Percentiles rank a stretch among this genome's conserved stretches.
Conservation (phyloP, 2,113 vertebrate species). For the Pelobates fuscus region DNA sequence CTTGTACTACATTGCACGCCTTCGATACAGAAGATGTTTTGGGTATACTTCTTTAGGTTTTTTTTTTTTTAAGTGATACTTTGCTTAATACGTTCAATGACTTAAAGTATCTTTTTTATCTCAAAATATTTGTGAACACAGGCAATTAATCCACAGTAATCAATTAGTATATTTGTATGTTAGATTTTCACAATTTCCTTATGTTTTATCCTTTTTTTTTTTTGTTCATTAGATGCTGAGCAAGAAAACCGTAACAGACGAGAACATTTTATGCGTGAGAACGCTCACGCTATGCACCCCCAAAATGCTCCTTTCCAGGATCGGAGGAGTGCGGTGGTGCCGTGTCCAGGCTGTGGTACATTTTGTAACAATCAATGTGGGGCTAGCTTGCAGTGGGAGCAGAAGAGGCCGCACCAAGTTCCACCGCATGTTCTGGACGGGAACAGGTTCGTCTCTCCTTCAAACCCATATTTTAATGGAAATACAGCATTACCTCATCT, state of each 20-base stretch:
- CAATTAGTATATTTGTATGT: too few relatives aligned
- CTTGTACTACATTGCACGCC: too few relatives aligned
- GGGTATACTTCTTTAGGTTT: too few relatives aligned
- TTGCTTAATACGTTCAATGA: too few relatives aligned
- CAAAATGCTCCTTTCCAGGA: slow-evolving; percentile 1
- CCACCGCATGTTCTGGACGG: neutral
- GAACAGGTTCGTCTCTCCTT: slow-evolving; percentile 20
- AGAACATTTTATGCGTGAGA: neutral
- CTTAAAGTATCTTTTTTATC: too few relatives aligned
- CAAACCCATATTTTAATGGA: slow-evolving; percentile 27
- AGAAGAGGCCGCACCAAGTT: slow-evolving; percentile 16
- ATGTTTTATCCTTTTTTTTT: slow-evolving; percentile 1
- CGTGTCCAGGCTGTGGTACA: slow-evolving; percentile 12
- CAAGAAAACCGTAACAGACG: neutral
- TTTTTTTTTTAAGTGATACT: too few relatives aligned
- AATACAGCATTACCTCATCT: neutral
- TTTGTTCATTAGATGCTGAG: neutral
- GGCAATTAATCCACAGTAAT: too few relatives aligned
- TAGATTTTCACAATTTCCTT: too few relatives aligned
- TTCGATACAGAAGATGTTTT: too few relatives aligned
- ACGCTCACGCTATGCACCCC: neutral
- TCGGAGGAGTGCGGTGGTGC: neutral
- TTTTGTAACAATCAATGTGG: slow-evolving; percentile 41
- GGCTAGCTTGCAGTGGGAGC: slow-evolving; percentile 20
- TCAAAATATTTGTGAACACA: too few relatives aligned